A percentile compares a stretch with the other conserved stretches of the same genome.
These are phyloP conservation scores for Synergus gifuensis DNA, from an alignment of 2,888 invertebrate species.

Conservation along the genomic window DNA sequence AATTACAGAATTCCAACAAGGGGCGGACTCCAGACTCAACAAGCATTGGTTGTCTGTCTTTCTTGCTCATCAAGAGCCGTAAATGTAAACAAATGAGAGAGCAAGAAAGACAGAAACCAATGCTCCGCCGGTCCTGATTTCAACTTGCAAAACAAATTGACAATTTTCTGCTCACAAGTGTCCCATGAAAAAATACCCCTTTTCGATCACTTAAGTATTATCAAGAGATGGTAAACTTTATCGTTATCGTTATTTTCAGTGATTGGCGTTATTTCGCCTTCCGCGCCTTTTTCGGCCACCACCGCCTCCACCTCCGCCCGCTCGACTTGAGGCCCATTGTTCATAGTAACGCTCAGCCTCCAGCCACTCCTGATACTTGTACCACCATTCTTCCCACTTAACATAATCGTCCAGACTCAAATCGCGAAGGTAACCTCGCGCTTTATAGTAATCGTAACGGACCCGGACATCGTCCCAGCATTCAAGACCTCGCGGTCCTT, in stretches of 20 bases:
- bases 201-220: too few relatives aligned
- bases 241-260: slow-evolving; percentile 45
- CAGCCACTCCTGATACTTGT: slow-evolving; percentile 94
- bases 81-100: too few relatives aligned
- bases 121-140: too few relatives aligned
- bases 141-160: background rate
- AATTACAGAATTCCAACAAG: too few relatives aligned
- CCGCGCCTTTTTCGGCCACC: slow-evolving; percentile 73
- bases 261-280: slow-evolving; percentile 70
- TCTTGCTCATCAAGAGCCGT: too few relatives aligned
- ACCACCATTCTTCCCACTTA: slow-evolving; percentile 98
- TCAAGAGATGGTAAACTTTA: too few relatives aligned
- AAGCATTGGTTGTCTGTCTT: too few relatives aligned
- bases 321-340: slow-evolving; percentile 81
- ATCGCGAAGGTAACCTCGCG: slow-evolving; percentile 90
- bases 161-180: background rate
- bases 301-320: slow-evolving; percentile 77
- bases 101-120: too few relatives aligned
- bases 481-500: slow-evolving; percentile 86
- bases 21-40: too few relatives aligned
- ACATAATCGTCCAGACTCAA: slow-evolving; percentile 89
- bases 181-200: background rate
- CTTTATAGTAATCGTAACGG: slow-evolving; percentile 93
- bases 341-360: slow-evolving; percentile 89
- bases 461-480: slow-evolving; percentile 95